These are phyloP conservation scores for Aporophyla lueneburgensis DNA, from an alignment of 2,888 invertebrate genomes.

Conservation along the genomic window DNA sequence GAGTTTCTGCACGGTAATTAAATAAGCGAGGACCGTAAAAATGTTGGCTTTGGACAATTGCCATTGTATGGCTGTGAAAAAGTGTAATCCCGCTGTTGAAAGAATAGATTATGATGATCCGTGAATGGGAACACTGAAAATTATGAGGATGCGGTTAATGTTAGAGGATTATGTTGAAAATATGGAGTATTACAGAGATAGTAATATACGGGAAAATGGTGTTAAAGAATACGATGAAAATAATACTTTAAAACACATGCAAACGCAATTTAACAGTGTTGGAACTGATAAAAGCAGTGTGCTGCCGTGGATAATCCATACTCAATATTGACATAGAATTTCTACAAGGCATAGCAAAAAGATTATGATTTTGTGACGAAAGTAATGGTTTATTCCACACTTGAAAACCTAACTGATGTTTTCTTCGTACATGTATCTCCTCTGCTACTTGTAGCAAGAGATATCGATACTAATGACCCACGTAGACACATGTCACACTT, in stretches of 20 bases:
- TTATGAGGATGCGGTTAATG: slow-evolving; percentile 9
- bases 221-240: neutral
- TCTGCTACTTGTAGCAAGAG: slow-evolving; percentile 5
- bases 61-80: slow-evolving; percentile 50
- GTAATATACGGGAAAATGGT: neutral
- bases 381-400: neutral
- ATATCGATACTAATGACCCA: slow-evolving; percentile 34
- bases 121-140: slow-evolving; percentile 29
- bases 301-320: neutral
- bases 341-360: neutral
- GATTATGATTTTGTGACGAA: no score
- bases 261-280: neutral
- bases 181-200: neutral
- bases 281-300: neutral
- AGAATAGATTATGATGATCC: slow-evolving; percentile 44
- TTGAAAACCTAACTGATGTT: neutral
- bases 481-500: slow-evolving; percentile 41
- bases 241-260: neutral
- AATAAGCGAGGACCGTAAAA: slow-evolving; percentile 38
- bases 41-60: slow-evolving; percentile 43
- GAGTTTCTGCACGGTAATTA: slow-evolving; percentile 38
- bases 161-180: slow-evolving; percentile 20
- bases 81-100: slow-evolving; percentile 49
- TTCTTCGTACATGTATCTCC: neutral
- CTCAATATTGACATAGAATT: no score